Evolutionary conservation across 2,113 vertebrate species (phyloP).

Genomic region (Panthera leo): DNA sequence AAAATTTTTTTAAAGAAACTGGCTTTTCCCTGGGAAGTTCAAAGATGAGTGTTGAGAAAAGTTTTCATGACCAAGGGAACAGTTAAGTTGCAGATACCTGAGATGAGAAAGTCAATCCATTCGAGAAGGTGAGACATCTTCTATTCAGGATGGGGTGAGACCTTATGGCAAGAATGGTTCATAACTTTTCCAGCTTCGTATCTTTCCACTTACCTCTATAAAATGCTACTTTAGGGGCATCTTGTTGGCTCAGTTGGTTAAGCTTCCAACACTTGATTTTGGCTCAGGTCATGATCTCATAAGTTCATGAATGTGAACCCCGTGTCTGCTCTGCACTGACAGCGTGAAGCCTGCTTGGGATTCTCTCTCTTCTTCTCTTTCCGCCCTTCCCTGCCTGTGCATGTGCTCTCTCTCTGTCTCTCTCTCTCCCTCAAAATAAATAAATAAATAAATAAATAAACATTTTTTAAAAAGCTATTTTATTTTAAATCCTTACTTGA

Average conservation of each 20-base stretch:
- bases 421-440: no score
- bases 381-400: no score
- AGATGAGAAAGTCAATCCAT: not conserved
- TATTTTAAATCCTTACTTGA: not conserved
- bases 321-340: no score
- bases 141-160: not conserved
- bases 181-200: not conserved
- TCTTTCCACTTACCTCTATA: not conserved
- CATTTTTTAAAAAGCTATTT: not conserved
- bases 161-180: not conserved
- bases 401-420: no score
- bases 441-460: no score
- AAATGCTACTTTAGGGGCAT: not conserved
- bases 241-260: no score
- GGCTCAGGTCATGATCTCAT: no score
- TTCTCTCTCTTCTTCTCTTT: no score
- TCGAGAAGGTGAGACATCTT: not conserved
- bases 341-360: no score
- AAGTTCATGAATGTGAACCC: no score
- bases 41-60: not conserved
- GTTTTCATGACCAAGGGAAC: not conserved
- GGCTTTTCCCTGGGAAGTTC: not conserved
- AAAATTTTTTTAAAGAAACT: no score
- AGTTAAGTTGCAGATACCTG: not conserved
- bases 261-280: no score